Conservation (phyloP, 2,797 vertebrate genomes). For the Anabacerthia variegaticeps region DNA sequence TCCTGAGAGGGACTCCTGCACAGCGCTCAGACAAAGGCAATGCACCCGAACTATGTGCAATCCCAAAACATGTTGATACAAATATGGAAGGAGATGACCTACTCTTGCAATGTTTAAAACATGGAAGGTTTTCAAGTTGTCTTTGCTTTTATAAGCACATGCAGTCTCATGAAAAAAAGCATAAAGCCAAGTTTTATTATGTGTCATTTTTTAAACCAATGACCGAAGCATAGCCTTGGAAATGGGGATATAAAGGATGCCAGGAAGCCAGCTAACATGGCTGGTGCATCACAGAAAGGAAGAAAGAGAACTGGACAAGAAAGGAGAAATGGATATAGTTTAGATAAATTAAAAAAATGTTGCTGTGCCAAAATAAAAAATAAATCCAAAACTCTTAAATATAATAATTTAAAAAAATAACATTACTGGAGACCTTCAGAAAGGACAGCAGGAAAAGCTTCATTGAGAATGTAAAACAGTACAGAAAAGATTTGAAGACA, state of each 20-base stretch:
- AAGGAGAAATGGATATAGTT: background rate
- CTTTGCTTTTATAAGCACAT: background rate
- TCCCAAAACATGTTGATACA: background rate
- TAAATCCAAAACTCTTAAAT: background rate
- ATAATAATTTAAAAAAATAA: background rate
- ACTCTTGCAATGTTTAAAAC: background rate
- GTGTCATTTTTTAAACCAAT: fast-evolving
- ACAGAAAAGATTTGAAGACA: background rate
- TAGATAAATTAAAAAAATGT: background rate
- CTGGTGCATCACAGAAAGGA: background rate
- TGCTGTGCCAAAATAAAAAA: background rate
- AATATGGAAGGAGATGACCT: background rate
- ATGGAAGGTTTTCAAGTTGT: background rate
- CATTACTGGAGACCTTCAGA: background rate
- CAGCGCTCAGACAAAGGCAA: background rate
- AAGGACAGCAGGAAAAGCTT: background rate
- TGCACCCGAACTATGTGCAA: background rate
- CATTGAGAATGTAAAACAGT: background rate
- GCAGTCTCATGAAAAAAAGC: background rate
- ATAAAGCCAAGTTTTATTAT: background rate
- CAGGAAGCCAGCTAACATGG: background rate
- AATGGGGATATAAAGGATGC: background rate
- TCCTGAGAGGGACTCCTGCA: background rate
- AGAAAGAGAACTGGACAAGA: background rate
- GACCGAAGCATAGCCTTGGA: background rate